Evolutionary conservation across 2,888 invertebrate genomes (phyloP).

Genomic region (Steinernema carpocapsae): DNA sequence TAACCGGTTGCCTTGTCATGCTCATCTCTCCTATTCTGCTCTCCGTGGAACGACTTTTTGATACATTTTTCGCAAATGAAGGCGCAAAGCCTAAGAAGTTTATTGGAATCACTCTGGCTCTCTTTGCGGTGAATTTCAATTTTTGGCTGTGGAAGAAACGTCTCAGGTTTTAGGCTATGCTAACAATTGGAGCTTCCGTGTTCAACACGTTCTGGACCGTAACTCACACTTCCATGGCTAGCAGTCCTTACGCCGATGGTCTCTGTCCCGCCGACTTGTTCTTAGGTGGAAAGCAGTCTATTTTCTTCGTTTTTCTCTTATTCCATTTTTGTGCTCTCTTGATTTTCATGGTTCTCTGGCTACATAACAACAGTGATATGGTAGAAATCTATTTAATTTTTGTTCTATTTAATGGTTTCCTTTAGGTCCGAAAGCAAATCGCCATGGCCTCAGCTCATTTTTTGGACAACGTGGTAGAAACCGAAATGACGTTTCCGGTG

Average conservation of each 20-base stretch:
- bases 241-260: slow-evolving; percentile 9
- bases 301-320: slow-evolving; percentile 11
- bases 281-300: slow-evolving; percentile 24
- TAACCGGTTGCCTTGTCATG: slow-evolving; percentile 8
- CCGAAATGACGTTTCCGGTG: slow-evolving; percentile 43
- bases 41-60: slow-evolving; percentile 23
- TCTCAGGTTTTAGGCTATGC: neutral
- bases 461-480: slow-evolving; percentile 42
- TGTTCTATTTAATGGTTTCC: neutral
- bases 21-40: slow-evolving; percentile 9
- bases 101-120: slow-evolving; percentile 7
- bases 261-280: slow-evolving; percentile 12
- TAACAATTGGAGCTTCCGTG: slow-evolving; percentile 12
- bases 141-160: neutral
- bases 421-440: slow-evolving; percentile 22
- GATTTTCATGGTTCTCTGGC: slow-evolving; percentile 14
- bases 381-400: neutral
- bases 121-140: neutral
- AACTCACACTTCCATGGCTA: neutral
- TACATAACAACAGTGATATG: slow-evolving; percentile 24
- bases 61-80: slow-evolving; percentile 26
- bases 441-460: slow-evolving; percentile 23
- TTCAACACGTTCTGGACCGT: slow-evolving; percentile 27
- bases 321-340: slow-evolving; percentile 10
- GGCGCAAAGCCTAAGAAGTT: slow-evolving; percentile 22